Percentiles rank a stretch among this genome's conserved stretches.
Evolutionary conservation across 1,140 invertebrate genomes (phyloP).

Genomic region (Phymorhynchus buccinoides): DNA sequence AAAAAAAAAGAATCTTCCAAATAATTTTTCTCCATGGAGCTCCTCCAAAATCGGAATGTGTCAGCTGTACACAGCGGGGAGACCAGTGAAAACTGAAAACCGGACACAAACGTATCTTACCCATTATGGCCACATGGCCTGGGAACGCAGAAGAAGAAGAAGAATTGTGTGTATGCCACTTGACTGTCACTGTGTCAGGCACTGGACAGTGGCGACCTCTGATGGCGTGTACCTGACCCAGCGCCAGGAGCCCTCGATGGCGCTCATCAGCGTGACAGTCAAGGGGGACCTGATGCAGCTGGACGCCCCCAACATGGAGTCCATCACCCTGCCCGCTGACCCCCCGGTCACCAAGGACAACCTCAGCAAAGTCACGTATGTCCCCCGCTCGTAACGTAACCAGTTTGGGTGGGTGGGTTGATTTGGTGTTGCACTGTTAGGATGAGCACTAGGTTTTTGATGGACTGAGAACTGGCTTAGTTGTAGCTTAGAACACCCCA

Average conservation of each 20-base stretch:
- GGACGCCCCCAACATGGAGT: slow-evolving; percentile 58
- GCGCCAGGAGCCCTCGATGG: slow-evolving; percentile 60
- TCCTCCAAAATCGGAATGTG: too few species aligned
- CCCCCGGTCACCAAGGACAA: slow-evolving; percentile 39
- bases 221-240: slow-evolving; percentile 57
- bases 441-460: not conserved
- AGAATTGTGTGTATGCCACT: too few species aligned
- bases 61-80: too few species aligned
- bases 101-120: too few species aligned
- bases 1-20: too few species aligned
- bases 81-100: too few species aligned
- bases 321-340: slow-evolving; percentile 50
- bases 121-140: too few species aligned
- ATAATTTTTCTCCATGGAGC: too few species aligned
- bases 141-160: too few species aligned
- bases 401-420: not conserved
- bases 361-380: slow-evolving; percentile 52
- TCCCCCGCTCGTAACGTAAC: too few species aligned
- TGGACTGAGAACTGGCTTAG: too few species aligned
- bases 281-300: slow-evolving; percentile 51
- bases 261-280: slow-evolving; percentile 51
- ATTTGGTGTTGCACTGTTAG: not conserved
- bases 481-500: too few species aligned
- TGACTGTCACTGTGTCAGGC: slow-evolving; percentile 45
- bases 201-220: slow-evolving; percentile 51